These are phyloP conservation scores for Hippasteria phrygiana DNA, from an alignment of 53 echinoderm and acorn worm species.

Conservation along the genomic window DNA sequence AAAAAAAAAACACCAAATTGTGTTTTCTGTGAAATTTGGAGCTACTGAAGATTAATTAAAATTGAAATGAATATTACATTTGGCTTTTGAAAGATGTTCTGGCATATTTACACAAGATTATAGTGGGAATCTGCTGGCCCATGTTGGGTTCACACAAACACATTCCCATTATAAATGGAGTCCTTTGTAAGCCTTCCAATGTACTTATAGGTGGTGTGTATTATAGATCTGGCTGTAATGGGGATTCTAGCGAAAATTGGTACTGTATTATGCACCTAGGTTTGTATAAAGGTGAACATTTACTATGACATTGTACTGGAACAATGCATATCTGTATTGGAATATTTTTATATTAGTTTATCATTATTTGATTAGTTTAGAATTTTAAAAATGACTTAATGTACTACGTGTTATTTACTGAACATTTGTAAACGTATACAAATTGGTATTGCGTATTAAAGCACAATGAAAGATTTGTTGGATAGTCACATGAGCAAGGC, in stretches of 20 bases:
- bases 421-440: background rate
- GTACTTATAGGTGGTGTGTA: background rate
- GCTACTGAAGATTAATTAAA: too few species aligned
- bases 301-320: constrained; percentile 7
- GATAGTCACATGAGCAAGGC: too few species aligned
- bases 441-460: too few species aligned
- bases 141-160: background rate
- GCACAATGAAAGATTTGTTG: too few species aligned
- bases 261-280: constrained; percentile 37
- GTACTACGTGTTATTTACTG: constrained; percentile 12
- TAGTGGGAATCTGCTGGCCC: background rate
- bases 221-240: background rate
- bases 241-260: background rate
- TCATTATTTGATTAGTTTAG: constrained; percentile 1
- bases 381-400: background rate
- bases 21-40: too few species aligned
- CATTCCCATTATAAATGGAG: background rate
- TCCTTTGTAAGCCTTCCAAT: background rate
- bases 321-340: constrained; percentile 23
- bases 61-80: too few species aligned
- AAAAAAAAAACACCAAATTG: too few species aligned
- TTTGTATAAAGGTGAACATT: constrained; percentile 30
- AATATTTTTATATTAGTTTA: constrained; percentile 53
- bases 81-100: background rate
- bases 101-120: background rate